A percentile compares a stretch with the other conserved stretches of the same genome.
These are phyloP conservation scores for Aviceda subcristata DNA, from an alignment of 2,113 vertebrate species.

Conservation along the genomic window DNA sequence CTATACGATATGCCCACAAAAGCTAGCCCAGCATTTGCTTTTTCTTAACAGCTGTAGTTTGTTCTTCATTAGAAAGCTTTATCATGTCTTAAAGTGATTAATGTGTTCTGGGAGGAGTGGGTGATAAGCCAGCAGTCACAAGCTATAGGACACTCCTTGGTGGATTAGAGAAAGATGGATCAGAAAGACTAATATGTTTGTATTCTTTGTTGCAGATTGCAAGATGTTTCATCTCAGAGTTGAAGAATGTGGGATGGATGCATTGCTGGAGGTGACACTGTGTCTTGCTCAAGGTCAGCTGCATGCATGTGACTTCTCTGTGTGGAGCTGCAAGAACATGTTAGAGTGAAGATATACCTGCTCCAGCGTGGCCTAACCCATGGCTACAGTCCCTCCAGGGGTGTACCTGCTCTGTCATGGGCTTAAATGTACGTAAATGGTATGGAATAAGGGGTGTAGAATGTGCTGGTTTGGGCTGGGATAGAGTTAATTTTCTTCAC, in stretches of 20 bases:
- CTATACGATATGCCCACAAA: not conserved
- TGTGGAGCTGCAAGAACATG: not conserved
- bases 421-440: too few relatives aligned
- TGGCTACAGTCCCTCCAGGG: too few relatives aligned
- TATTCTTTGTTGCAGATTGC: not conserved
- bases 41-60: slow-evolving; percentile 9
- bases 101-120: not conserved
- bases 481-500: too few relatives aligned
- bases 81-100: not conserved
- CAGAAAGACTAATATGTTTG: not conserved
- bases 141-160: not conserved
- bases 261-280: not conserved
- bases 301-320: not conserved
- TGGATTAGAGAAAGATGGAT: not conserved
- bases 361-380: too few relatives aligned
- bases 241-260: not conserved
- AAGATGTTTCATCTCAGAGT: not conserved
- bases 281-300: not conserved
- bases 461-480: too few relatives aligned
- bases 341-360: not conserved
- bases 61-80: slow-evolving; percentile 10
- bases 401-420: too few relatives aligned
- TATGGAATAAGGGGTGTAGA: too few relatives aligned
- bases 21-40: not conserved
- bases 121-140: not conserved